These are phyloP conservation scores for Gila robusta DNA, from an alignment of 2,797 vertebrate species.

Conservation along the genomic window DNA sequence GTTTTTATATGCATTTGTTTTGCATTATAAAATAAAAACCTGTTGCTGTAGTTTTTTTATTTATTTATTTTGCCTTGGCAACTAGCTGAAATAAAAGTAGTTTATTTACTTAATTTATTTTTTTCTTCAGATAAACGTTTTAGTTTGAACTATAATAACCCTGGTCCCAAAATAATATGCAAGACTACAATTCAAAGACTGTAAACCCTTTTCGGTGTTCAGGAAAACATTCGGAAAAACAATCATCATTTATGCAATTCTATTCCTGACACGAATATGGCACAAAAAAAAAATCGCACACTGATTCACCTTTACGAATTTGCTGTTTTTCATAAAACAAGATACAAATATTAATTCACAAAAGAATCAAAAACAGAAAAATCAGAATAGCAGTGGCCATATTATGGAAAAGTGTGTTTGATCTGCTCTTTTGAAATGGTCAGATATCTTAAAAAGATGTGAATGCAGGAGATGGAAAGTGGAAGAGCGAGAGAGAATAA, in stretches of 20 bases:
- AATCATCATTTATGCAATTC: not conserved
- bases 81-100: too few species aligned
- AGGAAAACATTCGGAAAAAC: not conserved
- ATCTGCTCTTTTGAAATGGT: not conserved
- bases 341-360: not conserved
- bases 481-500: conserved; percentile 25
- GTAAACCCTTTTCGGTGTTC: not conserved
- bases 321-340: not conserved
- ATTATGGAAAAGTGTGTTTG: not conserved
- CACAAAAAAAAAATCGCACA: not conserved
- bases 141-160: too few species aligned
- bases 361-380: not conserved
- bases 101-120: too few species aligned
- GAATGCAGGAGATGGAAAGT: conserved; percentile 45
- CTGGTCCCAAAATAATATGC: too few species aligned
- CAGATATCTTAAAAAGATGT: not conserved
- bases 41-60: not conserved
- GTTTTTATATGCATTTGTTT: not conserved
- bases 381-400: not conserved
- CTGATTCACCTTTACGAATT: not conserved
- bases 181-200: too few species aligned
- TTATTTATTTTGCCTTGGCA: not conserved
- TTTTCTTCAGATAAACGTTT: not conserved
- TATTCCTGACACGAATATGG: not conserved
- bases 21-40: not conserved